Conservation (phyloP, 2,113 vertebrate species). For the Elephantulus edwardii region DNA sequence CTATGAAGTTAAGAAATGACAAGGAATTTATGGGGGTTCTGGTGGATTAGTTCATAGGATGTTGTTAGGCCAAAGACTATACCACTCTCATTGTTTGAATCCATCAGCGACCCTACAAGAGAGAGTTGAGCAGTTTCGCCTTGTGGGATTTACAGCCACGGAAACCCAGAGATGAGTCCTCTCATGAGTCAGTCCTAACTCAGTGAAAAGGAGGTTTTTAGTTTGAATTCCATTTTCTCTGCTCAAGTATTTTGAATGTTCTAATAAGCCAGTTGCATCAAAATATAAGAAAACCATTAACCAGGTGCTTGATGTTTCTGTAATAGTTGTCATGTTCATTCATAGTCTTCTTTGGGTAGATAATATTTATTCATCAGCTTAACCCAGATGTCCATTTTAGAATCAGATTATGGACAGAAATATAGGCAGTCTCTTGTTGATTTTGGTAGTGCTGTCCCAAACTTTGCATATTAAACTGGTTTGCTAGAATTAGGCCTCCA, state of each 20-base stretch:
- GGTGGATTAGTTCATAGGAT: no score
- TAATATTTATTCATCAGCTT: slow-evolving; percentile 8
- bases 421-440: not conserved
- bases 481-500: not conserved
- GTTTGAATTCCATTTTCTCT: slow-evolving; percentile 6
- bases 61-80: no score
- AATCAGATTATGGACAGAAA: not conserved
- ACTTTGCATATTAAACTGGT: slow-evolving; percentile 48
- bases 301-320: not conserved
- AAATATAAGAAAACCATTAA: not conserved
- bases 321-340: not conserved
- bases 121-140: no score
- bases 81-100: no score
- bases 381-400: not conserved
- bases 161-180: no score
- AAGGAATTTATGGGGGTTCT: no score
- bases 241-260: not conserved
- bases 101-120: no score
- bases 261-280: not conserved
- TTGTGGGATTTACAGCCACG: no score
- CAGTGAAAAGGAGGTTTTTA: no score
- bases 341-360: not conserved
- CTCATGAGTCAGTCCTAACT: no score
- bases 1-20: no score
- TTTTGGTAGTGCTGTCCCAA: slow-evolving; percentile 8